Evolutionary conservation across 2,797 vertebrate genomes (phyloP), one percentile per base, ranked within the genome.

Genomic region (Centropyge bicolor): DNA sequence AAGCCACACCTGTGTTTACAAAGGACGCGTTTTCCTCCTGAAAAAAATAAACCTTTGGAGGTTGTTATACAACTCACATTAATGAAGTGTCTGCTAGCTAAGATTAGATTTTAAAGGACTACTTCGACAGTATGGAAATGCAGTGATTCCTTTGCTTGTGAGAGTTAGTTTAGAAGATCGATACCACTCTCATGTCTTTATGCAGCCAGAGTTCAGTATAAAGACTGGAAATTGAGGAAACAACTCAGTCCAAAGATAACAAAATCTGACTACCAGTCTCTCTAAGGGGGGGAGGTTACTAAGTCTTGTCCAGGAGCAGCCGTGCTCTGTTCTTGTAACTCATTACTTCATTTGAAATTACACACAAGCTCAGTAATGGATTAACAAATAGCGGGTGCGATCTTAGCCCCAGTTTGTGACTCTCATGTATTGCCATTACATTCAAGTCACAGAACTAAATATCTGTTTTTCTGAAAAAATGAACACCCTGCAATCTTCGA

Each of bases 321-420:
- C 22, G 49, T 31, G 41, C 27, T 78, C 36, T 36, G 61, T 22
- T 63, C 59, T 55, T 43, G 7, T 13, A 24, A 41, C 31, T 22
- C 1, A 4, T 16, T 38, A 43, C 4, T 17, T 27, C 22, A 62
- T 55, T 24, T 8, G 11, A 46, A 45, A 9, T 14, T 54, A 51
- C 4, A 52, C 3, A 7, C 51, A 49, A 74, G 65, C 5, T n/a
- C n/a, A 9, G 14, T 22, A 10, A 35, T 31, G 0, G 0, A 49
- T 55, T 69, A 49, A 73, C 1, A 5, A 68, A 71, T n/a, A 76
- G 36, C 49, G 8, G 31, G n/a, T 36, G 40, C 27, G 38, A 55
- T 24, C n/a, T 40, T 14, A 27, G 41, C 36, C 40, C 49, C 16
- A 24, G 16, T 70, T 51, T 67, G 5, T 83, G 36, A 56, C 66